Conservation (phyloP, 2,113 vertebrate genomes). For the Papio anubis region DNA sequence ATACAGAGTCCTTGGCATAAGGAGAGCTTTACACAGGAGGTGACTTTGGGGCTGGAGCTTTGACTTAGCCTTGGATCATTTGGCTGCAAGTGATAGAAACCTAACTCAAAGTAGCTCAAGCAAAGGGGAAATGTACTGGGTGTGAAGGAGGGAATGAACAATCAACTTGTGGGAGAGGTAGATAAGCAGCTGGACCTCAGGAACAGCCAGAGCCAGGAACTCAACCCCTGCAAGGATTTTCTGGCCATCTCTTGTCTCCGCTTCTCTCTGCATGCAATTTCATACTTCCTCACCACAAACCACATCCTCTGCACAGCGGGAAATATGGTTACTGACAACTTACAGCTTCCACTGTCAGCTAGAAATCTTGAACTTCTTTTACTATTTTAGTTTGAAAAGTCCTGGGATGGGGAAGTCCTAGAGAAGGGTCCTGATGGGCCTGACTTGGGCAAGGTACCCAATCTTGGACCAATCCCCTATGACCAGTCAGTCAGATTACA, state of each 20-base stretch:
- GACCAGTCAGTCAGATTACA: neutral
- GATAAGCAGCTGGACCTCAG: neutral
- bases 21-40: neutral
- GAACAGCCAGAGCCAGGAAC: neutral
- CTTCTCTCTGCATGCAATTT: neutral
- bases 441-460: neutral
- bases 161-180: fast-evolving
- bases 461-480: neutral
- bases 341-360: neutral
- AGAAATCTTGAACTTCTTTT: slow-evolving; percentile 6
- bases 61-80: neutral
- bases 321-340: neutral
- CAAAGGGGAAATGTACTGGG: neutral
- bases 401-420: neutral
- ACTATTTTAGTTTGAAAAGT: neutral
- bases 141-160: neutral
- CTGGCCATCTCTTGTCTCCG: neutral
- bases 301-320: slow-evolving; percentile 24
- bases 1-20: neutral
- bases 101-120: neutral
- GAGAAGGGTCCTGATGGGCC: neutral
- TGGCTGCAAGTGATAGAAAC: neutral
- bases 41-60: neutral
- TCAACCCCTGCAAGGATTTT: neutral
- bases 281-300: neutral